Percentiles rank a stretch among this genome's conserved stretches.
Evolutionary conservation across 2,113 vertebrate species (phyloP).

Genomic region (Puntigrus tetrazona): DNA sequence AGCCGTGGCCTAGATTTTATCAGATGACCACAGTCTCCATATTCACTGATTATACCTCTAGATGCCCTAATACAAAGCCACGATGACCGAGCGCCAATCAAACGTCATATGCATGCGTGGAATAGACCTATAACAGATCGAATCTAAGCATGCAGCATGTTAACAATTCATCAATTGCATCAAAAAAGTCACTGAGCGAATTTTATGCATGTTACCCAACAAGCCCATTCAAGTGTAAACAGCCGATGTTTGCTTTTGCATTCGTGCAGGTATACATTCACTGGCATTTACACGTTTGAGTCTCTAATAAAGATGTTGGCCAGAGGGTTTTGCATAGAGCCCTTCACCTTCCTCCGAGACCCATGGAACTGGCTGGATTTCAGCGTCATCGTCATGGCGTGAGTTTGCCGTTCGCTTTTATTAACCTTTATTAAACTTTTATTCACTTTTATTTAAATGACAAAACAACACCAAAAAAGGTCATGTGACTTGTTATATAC

Average conservation of each 20-base stretch:
- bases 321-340: slow-evolving; percentile 89
- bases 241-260: slow-evolving; percentile 28
- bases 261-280: slow-evolving; percentile 90
- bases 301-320: slow-evolving; percentile 96
- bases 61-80: slow-evolving; percentile 5
- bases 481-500: no score
- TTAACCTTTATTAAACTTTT: no score
- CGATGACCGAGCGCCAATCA: not conserved
- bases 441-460: no score
- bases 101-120: slow-evolving; percentile 38
- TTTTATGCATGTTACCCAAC: not conserved
- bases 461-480: no score
- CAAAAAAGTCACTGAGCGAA: not conserved
- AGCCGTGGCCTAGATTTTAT: slow-evolving; percentile 20
- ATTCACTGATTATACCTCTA: slow-evolving; percentile 1
- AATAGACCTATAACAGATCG: slow-evolving; percentile 16
- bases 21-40: slow-evolving; percentile 25
- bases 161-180: not conserved
- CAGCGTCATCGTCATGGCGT: slow-evolving; percentile 97
- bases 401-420: no score
- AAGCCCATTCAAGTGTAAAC: not conserved
- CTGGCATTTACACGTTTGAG: slow-evolving; percentile 98
- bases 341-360: slow-evolving; percentile 96
- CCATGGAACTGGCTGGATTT: slow-evolving; percentile 99
- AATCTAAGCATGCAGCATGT: slow-evolving; percentile 45